Conservation (phyloP, 2,113 vertebrate species). For the Pseudorasbora parva region DNA sequence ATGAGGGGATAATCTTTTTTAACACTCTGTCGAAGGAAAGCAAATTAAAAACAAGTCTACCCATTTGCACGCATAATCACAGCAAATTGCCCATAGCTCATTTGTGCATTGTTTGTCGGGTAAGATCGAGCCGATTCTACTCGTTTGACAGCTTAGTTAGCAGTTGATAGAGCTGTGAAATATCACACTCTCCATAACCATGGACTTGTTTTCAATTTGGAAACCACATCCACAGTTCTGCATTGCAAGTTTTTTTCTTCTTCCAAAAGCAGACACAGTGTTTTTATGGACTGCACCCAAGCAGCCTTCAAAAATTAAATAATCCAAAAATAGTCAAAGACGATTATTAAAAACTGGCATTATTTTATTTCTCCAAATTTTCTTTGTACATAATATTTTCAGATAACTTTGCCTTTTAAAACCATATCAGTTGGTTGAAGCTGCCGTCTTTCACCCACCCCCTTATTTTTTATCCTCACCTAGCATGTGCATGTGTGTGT, state of each 20-base stretch:
- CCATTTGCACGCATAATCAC: slow-evolving; percentile 69
- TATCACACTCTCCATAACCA: slow-evolving; percentile 70
- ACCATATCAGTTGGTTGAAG: background rate
- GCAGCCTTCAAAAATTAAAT: background rate
- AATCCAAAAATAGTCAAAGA: too few relatives aligned
- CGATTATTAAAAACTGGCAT: background rate
- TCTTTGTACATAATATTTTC: background rate
- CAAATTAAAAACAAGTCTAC: slow-evolving; percentile 61
- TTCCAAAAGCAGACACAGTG: slow-evolving; percentile 16
- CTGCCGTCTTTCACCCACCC: background rate
- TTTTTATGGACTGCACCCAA: slow-evolving; percentile 5
- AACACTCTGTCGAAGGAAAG: slow-evolving; percentile 59
- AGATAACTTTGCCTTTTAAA: background rate
- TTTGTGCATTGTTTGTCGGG: slow-evolving; percentile 72
- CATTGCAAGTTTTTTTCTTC: slow-evolving; percentile 36
- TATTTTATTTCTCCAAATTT: background rate
- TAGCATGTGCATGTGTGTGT: slow-evolving; percentile 49
- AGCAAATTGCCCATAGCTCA: slow-evolving; percentile 72
- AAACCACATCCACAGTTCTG: slow-evolving; percentile 52
- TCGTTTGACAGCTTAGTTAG: slow-evolving; percentile 81
- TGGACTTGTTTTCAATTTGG: slow-evolving; percentile 67
- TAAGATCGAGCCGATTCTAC: slow-evolving; percentile 69
- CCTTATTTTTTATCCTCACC: slow-evolving; percentile 28
- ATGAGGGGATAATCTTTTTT: slow-evolving; percentile 58
- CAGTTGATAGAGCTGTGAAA: slow-evolving; percentile 76